phyloP scores from a whole-genome alignment of 2,888 invertebrate genomes.

The Noctua janthe region DNA sequence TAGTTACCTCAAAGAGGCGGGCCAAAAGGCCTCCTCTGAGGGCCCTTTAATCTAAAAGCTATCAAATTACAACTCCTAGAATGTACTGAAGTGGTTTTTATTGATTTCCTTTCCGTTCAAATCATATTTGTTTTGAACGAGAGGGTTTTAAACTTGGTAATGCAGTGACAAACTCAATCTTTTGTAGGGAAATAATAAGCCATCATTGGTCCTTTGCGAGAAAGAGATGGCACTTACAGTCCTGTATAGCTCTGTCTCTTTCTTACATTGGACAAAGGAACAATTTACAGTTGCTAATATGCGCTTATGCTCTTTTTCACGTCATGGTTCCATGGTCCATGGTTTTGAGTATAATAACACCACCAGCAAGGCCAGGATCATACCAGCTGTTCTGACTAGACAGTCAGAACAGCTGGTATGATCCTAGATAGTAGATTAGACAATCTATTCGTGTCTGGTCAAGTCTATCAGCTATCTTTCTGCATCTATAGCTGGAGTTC shows the following conservation, averaged over 20 bases:
- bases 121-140: constrained; percentile 47
- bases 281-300: not conserved
- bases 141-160: not conserved
- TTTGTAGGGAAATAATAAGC: not conserved
- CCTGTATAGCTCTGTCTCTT: not conserved
- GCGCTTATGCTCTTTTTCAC: not conserved
- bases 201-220: not conserved
- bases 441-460: not conserved
- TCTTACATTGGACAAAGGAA: not conserved
- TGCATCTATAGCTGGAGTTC: not conserved
- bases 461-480: not conserved
- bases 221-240: not conserved
- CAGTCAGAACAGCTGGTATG: no score
- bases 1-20: constrained; percentile 67
- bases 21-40: constrained; percentile 56
- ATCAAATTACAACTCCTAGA: constrained; percentile 70
- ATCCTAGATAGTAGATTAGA: no score
- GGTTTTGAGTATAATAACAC: not conserved
- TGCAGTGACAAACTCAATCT: not conserved
- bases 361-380: not conserved
- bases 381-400: not conserved
- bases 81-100: constrained; percentile 61
- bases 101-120: constrained; percentile 56
- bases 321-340: no score
- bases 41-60: constrained; percentile 75